These are phyloP conservation scores for Adelognathus sp. DNA, from an alignment of 2,888 invertebrate genomes.

Conservation along the genomic window DNA sequence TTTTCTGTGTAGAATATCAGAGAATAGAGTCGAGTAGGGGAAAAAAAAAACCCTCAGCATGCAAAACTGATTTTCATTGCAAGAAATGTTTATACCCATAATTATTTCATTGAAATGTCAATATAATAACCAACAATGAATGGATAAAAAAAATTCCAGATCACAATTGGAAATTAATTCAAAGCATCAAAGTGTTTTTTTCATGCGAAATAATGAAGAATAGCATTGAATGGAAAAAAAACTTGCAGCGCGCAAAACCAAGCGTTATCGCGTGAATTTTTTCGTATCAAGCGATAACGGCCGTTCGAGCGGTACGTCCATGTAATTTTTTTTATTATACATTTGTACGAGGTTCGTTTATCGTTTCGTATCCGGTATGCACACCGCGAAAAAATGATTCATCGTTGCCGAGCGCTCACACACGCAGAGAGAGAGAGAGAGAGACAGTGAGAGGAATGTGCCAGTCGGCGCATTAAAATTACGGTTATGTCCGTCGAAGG, in stretches of 20 bases:
- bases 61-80: neutral
- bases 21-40: neutral
- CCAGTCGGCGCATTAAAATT: constrained; percentile 51
- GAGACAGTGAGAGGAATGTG: constrained; percentile 26
- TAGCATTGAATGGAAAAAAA: neutral
- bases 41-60: neutral
- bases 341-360: constrained; percentile 39
- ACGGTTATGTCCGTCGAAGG: constrained; percentile 56
- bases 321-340: constrained; percentile 42
- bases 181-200: neutral
- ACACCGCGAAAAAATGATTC: constrained; percentile 57
- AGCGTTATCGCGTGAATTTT: constrained; percentile 34
- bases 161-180: too few relatives aligned
- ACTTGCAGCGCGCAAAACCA: neutral
- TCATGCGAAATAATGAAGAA: neutral
- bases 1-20: too few relatives aligned
- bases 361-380: constrained; percentile 56
- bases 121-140: too few relatives aligned
- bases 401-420: too few relatives aligned
- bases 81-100: neutral
- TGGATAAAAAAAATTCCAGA: too few relatives aligned
- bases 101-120: too few relatives aligned
- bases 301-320: constrained; percentile 2
- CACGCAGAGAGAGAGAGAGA: constrained; percentile 22
- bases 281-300: constrained; percentile 49